These are phyloP conservation scores for Otolemur crassicaudatus DNA, from an alignment of 2,797 vertebrate species.

Conservation along the genomic window DNA sequence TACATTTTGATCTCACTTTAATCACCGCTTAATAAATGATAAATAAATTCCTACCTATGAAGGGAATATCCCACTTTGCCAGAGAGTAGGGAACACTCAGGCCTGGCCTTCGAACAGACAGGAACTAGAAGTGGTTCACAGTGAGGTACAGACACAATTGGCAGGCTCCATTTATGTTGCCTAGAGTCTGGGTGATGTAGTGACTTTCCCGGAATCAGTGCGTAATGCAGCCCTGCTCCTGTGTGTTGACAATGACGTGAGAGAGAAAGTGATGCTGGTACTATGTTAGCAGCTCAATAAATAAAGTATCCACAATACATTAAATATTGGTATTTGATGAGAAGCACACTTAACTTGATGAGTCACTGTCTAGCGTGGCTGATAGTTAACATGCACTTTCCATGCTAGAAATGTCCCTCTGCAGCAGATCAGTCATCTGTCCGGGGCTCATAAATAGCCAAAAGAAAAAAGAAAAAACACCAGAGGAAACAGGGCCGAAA, in stretches of 20 bases:
- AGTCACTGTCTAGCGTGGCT: conserved; percentile 20
- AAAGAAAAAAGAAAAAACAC: not conserved
- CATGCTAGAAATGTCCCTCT: not conserved
- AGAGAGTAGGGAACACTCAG: not conserved
- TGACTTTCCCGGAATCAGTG: not conserved
- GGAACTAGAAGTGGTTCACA: not conserved
- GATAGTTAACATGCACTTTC: not conserved
- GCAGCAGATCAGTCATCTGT: not conserved
- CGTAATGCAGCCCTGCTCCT: not conserved
- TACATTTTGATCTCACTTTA: not conserved
- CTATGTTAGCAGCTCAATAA: not conserved
- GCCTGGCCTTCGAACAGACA: not conserved
- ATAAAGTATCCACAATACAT: not conserved
- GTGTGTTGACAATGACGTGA: not conserved
- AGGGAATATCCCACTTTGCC: not conserved
- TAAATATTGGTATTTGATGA: not conserved
- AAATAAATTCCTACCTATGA: not conserved
- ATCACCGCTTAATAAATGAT: not conserved
- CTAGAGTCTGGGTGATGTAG: not conserved
- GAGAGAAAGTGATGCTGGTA: not conserved
- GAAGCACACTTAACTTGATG: not conserved
- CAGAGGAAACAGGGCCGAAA: not conserved
- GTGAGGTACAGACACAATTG: not conserved
- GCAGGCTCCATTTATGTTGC: not conserved
- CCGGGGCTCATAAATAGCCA: conserved; percentile 32